A percentile compares a stretch with the other conserved stretches of the same genome.
phyloP scores from a whole-genome alignment of 2,888 invertebrate genomes.

The Diabrotica balteata region DNA sequence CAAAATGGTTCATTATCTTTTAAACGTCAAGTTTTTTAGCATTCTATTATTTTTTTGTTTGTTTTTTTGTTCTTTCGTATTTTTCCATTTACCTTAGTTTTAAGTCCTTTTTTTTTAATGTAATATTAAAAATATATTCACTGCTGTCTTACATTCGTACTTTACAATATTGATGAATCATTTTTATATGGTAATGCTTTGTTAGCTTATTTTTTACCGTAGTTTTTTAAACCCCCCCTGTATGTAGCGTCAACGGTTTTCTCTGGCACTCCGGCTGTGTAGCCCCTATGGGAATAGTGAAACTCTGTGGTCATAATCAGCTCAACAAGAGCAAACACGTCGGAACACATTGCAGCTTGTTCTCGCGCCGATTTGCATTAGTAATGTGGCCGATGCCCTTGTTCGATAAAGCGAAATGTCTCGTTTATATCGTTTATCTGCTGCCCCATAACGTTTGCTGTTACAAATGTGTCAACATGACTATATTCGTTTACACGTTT shows the following conservation, averaged over 20 bases:
- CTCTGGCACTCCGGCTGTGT: slow-evolving; percentile 3
- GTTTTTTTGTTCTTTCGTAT: too few species aligned
- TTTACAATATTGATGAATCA: too few species aligned
- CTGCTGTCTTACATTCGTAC: too few species aligned
- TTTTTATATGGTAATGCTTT: too few species aligned
- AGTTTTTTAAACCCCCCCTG: neutral
- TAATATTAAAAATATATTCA: too few species aligned
- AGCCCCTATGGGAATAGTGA: slow-evolving; percentile 26
- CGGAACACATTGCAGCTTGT: slow-evolving; percentile 51
- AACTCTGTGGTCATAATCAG: slow-evolving; percentile 46
- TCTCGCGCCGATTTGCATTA: slow-evolving; percentile 54
- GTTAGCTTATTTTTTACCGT: too few species aligned
- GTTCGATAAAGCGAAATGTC: slow-evolving; percentile 54
- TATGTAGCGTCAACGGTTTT: neutral
- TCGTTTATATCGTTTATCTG: slow-evolving; percentile 49
- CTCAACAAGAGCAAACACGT: slow-evolving; percentile 46
- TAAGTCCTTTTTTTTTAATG: too few species aligned
- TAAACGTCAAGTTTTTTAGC: too few species aligned
- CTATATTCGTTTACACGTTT: slow-evolving; percentile 31
- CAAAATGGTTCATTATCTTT: too few species aligned
- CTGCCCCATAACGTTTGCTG: slow-evolving; percentile 41
- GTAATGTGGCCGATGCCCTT: slow-evolving; percentile 55
- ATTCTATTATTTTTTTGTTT: too few species aligned
- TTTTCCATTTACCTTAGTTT: too few species aligned
- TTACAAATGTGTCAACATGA: slow-evolving; percentile 43